Percentiles rank a stretch among this genome's conserved stretches.
These are phyloP conservation scores for Daboia siamensis DNA, from an alignment of 2,113 vertebrate genomes.

Conservation along the genomic window DNA sequence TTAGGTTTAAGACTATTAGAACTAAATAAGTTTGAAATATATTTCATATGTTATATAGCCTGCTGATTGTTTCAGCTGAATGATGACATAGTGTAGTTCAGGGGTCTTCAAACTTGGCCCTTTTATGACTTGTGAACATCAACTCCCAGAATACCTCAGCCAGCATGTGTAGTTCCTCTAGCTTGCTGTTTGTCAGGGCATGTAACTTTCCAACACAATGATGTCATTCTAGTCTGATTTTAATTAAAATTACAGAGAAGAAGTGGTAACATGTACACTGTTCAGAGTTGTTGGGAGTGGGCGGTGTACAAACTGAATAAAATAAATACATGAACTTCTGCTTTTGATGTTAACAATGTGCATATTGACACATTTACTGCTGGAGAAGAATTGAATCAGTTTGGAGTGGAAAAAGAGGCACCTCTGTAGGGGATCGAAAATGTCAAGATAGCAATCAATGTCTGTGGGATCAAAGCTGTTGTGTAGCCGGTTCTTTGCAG, in stretches of 20 bases:
- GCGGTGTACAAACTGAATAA: neutral
- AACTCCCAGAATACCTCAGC: no score
- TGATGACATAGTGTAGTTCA: no score
- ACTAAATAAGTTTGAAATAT: neutral
- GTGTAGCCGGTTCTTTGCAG: no score
- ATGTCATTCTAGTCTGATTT: neutral
- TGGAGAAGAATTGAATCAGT: neutral
- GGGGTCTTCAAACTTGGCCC: no score
- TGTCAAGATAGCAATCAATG: neutral
- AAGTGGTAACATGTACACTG: neutral
- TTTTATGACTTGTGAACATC: no score
- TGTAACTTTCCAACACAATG: neutral
- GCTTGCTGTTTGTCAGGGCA: neutral
- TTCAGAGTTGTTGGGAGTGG: neutral
- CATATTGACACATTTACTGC: neutral
- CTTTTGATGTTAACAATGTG: neutral
- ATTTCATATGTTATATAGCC: neutral
- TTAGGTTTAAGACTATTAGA: neutral
- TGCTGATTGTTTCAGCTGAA: neutral
- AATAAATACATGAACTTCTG: neutral
- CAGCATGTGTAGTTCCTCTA: neutral
- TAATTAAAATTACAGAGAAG: neutral
- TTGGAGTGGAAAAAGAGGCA: neutral
- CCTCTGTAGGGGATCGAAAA: neutral
- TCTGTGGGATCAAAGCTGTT: neutral